These are phyloP conservation scores for Dysidea cf. avara DNA, from an alignment of 37 sponge, comb jelly and placozoan genomes.

Conservation along the genomic window DNA sequence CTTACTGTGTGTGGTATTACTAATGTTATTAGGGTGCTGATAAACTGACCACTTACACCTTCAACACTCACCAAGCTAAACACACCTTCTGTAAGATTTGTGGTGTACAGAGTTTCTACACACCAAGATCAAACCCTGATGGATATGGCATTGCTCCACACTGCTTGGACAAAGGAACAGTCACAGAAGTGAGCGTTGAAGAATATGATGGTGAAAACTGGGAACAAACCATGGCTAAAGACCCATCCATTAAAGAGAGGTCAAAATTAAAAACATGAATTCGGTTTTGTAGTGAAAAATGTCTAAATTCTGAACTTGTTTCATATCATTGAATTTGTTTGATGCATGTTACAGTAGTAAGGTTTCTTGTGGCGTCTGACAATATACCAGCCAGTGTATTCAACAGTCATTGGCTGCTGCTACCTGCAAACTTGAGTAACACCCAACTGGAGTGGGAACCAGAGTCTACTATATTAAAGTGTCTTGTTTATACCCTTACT, in stretches of 20 bases:
- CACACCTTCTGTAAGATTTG: constrained; percentile 90
- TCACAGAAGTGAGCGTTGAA: constrained; percentile 24
- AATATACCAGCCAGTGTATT: too few relatives aligned
- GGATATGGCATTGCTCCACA: constrained; percentile 74
- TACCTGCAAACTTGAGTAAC: too few relatives aligned
- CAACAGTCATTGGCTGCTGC: too few relatives aligned
- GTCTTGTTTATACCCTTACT: too few relatives aligned
- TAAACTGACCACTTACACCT: constrained; percentile 74
- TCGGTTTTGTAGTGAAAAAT: too few relatives aligned
- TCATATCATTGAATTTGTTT: too few relatives aligned
- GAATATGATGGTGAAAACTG: constrained; percentile 86
- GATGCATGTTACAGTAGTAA: too few relatives aligned
- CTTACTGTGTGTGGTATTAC: not conserved
- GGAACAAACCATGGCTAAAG: constrained; percentile 60
- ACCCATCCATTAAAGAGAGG: constrained; percentile 39
- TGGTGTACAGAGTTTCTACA: constrained; percentile 97
- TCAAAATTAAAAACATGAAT: constrained; percentile 28
- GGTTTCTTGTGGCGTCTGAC: too few relatives aligned
- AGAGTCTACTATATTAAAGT: too few relatives aligned
- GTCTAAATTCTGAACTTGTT: too few relatives aligned
- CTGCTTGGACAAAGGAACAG: constrained; percentile 76
- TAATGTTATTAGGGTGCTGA: constrained; percentile 57
- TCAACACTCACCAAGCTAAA: constrained; percentile 90
- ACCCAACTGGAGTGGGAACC: too few relatives aligned
- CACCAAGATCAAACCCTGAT: constrained; percentile 93